Conservation (phyloP, 1,140 invertebrate genomes). For the Drosophila repletoides region DNA sequence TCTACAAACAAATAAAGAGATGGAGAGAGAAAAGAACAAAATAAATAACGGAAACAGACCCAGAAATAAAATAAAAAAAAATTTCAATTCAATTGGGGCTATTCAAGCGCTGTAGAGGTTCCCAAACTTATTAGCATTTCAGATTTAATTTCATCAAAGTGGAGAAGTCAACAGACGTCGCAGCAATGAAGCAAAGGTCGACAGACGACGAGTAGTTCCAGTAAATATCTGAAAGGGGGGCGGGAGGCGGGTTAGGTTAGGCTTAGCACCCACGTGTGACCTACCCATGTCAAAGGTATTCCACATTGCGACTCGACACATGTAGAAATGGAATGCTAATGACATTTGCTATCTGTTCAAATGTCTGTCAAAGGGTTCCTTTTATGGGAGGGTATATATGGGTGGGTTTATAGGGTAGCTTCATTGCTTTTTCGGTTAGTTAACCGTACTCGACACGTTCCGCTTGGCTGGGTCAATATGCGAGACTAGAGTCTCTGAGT, state of each 20-base stretch:
- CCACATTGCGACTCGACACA: slow-evolving; percentile 33
- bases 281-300: slow-evolving; percentile 40
- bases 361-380: slow-evolving; percentile 60
- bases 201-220: slow-evolving; percentile 12
- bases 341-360: slow-evolving; percentile 48
- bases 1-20: background rate
- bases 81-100: slow-evolving; percentile 54
- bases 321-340: slow-evolving; percentile 61
- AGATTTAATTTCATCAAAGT: slow-evolving; percentile 77
- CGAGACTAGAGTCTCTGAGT: slow-evolving; percentile 39
- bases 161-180: slow-evolving; percentile 72
- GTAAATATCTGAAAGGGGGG: too few species aligned
- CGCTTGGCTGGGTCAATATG: slow-evolving; percentile 69
- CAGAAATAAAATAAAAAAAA: too few species aligned
- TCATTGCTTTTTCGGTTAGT: slow-evolving; percentile 65
- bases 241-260: too few species aligned
- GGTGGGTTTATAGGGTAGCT: slow-evolving; percentile 15
- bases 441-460: slow-evolving; percentile 75
- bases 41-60: background rate
- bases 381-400: slow-evolving; percentile 6
- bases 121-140: slow-evolving; percentile 66
- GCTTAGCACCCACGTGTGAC: slow-evolving; percentile 42
- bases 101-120: slow-evolving; percentile 49
- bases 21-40: background rate
- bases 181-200: slow-evolving; percentile 50